Conservation (phyloP, 2,797 vertebrate genomes). For the Diplodus puntazzo region DNA sequence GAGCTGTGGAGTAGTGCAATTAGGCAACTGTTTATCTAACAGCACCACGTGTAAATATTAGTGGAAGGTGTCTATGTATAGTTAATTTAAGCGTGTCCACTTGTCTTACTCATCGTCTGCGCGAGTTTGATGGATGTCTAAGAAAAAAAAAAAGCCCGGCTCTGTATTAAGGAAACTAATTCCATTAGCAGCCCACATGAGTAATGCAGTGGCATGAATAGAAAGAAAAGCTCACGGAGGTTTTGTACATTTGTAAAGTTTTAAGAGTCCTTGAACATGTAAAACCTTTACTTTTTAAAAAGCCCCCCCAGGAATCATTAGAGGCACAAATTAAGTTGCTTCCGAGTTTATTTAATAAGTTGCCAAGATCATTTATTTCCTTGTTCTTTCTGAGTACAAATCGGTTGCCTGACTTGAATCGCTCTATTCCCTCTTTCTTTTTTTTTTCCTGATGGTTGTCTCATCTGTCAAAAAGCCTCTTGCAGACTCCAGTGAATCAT, state of each 20-base stretch:
- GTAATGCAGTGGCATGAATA: conserved; percentile 36
- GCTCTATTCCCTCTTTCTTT: not conserved
- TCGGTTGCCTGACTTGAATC: conserved; percentile 29
- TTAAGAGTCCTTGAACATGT: conserved; percentile 16
- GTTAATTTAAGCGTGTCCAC: conserved; percentile 50
- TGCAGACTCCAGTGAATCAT: conserved; percentile 63
- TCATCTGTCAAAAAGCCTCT: conserved; percentile 62
- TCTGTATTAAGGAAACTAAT: conserved; percentile 52
- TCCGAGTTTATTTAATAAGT: conserved; percentile 35
- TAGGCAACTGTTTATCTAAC: conserved; percentile 76
- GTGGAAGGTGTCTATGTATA: conserved; percentile 53
- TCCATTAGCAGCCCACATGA: conserved; percentile 57
- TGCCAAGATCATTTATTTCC: conserved; percentile 38
- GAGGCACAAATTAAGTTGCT: conserved; percentile 28
- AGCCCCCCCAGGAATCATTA: conserved; percentile 16
- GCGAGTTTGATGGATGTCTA: conserved; percentile 66
- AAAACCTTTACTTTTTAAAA: conserved; percentile 14
- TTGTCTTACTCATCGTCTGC: conserved; percentile 53
- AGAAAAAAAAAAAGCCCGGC: conserved; percentile 29
- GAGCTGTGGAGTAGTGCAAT: conserved; percentile 73
- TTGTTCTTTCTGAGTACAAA: conserved; percentile 17
- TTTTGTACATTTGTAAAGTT: conserved; percentile 22
- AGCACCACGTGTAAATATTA: conserved; percentile 69
- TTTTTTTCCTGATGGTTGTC: conserved; percentile 30
- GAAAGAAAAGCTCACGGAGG: not conserved